Evolutionary conservation across 2,113 vertebrate species (phyloP), one percentile per base, ranked within the genome.

Genomic region (Psettodes erumei): DNA sequence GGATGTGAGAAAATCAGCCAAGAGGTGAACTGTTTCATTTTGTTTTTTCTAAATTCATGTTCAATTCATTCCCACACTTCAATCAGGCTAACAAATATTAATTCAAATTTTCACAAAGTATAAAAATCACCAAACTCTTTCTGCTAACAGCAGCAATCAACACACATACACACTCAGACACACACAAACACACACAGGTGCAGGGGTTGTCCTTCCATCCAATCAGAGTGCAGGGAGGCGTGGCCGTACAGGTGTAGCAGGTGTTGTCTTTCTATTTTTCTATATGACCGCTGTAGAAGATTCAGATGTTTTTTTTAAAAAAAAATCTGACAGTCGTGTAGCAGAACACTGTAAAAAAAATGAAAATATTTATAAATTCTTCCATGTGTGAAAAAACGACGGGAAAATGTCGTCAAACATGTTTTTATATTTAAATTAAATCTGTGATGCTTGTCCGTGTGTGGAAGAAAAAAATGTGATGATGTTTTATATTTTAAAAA

Each of bases 211-310:
- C 56, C 55, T 71, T 25, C 43, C 5, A 23, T 76, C 83, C 80
- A 84, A 72, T 82, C 77, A 81, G 47, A 84, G 28, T 9, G 50
- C 85, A 84, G 87, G 77, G 61, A 55, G 83, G 68, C 77, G 43
- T 6, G 71, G 86, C 75, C 71, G 67, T 85, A 74, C 83, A 89
- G 81, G 88, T 84, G 84, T 88, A 91, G 90, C 93, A 94, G 83
- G 83, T 59, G 84, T 82, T 11, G 42, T 83, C 71, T 86, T 89
- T 91, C 69, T 89, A 93, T 92, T 93, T 93, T 93, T 93, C 40
- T 92, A 92, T 85, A 30, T 80, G 37, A 83, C 18, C 2, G 1
- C 30, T 55, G 64, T 74, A 77, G 75, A 81, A 71, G 58, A 69
- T 64, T 63, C 47, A 43, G 62, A 32, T 60, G 40, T 48, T 63